Percentiles rank a stretch among this genome's conserved stretches.
Evolutionary conservation across 2,888 invertebrate species (phyloP).

Genomic region (Rhopalosiphum nymphaeae): DNA sequence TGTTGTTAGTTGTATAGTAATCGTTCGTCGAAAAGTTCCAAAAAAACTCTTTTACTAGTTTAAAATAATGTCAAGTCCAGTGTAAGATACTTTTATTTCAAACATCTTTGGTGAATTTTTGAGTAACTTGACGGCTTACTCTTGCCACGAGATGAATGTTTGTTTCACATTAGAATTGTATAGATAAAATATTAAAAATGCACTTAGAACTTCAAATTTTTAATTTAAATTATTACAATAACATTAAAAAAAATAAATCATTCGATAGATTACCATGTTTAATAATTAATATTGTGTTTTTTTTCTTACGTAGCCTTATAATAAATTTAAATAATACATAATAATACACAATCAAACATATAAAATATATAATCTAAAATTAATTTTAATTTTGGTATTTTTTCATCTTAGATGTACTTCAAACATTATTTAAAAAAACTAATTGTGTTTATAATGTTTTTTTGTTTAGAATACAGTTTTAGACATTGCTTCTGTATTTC

Average conservation of each 20-base stretch:
- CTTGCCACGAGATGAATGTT: not conserved
- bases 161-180: not conserved
- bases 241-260: not conserved
- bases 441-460: not conserved
- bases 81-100: not conserved
- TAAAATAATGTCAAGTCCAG: not conserved
- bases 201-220: not conserved
- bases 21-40: not conserved
- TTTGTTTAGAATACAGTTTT: constrained; percentile 58
- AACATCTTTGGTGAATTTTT: not conserved
- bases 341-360: not conserved
- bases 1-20: not conserved
- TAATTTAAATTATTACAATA: not conserved
- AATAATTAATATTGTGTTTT: too few relatives aligned
- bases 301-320: too few relatives aligned
- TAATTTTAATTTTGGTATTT: not conserved
- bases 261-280: too few relatives aligned
- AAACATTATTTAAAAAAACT: not conserved
- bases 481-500: constrained; percentile 64
- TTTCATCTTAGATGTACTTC: not conserved
- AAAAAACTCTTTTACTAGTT: not conserved
- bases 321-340: too few relatives aligned
- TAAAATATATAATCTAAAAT: not conserved
- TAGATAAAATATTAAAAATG: not conserved
- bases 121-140: not conserved